Evolutionary conservation across 2,797 vertebrate genomes (phyloP), one percentile per base, ranked within the genome.

Genomic region (Phrynocephalus vlangalii): DNA sequence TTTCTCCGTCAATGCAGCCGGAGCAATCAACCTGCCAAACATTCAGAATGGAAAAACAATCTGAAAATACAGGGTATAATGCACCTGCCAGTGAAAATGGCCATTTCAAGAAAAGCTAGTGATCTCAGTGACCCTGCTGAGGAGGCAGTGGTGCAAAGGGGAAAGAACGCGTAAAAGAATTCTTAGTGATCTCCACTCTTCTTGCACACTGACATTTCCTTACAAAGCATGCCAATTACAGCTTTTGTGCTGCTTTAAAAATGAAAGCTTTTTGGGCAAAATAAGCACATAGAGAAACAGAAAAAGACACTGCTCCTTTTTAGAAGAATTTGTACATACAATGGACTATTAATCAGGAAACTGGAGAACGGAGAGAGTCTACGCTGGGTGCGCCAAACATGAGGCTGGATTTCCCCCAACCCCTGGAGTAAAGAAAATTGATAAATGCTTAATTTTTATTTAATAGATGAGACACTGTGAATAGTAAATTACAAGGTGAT

Each of bases 61-160:
- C 99, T 99, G 98, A 99, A 99, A 99, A 99, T 99, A 99, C 99
- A 99, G 99, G 98, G 98, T 99, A 98, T 99, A 99, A 99, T 99
- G 98, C 99, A 99, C 99, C 99, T 99, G 99, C 98, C 99, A 99
- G 98, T 97, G 97, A 99, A 99, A 99, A 99, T 98, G 98, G 98
- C 99, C 99, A 99, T 99, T 99, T 99, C 98, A 98, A 98, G 98
- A 98, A 99, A 99, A 99, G 98, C 98, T 99, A 99, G 98, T 99
- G 99, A 99, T 99, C 99, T 98, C 98, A 98, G 98, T 99, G 98
- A 99, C 98, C 99, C 98, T 93, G 96, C 98, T 98, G 98, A 97
- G 97, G 98, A 98, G 97, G 96, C 97, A 97, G 97, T 96, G 95
- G 97, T 97, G 97, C 96, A 97, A 96, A 96, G 96, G 97, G 96